phyloP scores from a whole-genome alignment of 2,888 invertebrate genomes.

The Hirtodrosophila confusa region DNA sequence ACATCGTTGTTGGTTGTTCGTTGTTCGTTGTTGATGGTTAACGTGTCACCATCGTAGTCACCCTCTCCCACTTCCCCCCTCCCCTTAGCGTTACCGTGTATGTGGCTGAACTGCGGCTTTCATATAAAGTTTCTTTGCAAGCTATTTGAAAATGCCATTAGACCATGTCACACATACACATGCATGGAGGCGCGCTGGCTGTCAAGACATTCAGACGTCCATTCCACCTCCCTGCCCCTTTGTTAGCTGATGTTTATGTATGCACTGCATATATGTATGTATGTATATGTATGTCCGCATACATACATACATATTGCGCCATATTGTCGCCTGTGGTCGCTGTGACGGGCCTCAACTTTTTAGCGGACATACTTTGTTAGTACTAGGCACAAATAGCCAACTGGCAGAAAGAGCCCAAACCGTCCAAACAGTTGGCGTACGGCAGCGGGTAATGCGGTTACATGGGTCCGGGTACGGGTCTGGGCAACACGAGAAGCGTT shows the following conservation, averaged over 20 bases:
- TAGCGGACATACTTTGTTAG: conserved; percentile 39
- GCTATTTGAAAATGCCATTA: conserved; percentile 78
- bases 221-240: background rate
- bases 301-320: conserved; percentile 38
- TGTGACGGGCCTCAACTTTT: conserved; percentile 44
- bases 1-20: conserved; percentile 47
- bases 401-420: conserved; percentile 14
- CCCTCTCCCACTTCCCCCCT: background rate
- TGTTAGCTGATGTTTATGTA: conserved; percentile 69
- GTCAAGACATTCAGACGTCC: conserved; percentile 49
- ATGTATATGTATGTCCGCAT: no score
- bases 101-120: conserved; percentile 46
- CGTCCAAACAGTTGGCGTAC: conserved; percentile 49
- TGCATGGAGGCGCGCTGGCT: conserved; percentile 26
- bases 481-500: conserved; percentile 27
- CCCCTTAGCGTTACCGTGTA: conserved; percentile 13
- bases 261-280: conserved; percentile 57
- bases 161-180: conserved; percentile 62
- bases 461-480: conserved; percentile 31
- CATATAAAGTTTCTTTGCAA: conserved; percentile 69
- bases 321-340: conserved; percentile 65
- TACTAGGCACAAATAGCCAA: conserved; percentile 45
- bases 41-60: conserved; percentile 26
- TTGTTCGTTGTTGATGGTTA: conserved; percentile 56
- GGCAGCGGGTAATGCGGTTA: conserved; percentile 67